Evolutionary conservation across 1,140 invertebrate genomes (phyloP), one percentile per base, ranked within the genome.

Genomic region (Thaumetopoea pityocampa): DNA sequence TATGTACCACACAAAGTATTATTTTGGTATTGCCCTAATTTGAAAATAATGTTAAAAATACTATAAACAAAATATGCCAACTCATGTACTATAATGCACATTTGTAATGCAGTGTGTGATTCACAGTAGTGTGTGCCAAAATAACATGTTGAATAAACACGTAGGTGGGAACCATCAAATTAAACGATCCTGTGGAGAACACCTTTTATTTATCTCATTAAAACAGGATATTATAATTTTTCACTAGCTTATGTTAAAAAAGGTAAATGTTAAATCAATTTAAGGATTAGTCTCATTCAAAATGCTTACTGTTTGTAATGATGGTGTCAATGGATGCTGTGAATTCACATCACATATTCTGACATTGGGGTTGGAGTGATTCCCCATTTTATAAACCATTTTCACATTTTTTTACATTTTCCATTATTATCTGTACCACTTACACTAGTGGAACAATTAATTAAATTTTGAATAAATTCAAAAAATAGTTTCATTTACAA

Each of bases 141-240:
- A 64, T 76, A 66, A 79, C 67, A 72, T 69, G 66, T 64, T 52
- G 52, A 50, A 65, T 54, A 22, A 36, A 34, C 33, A 42, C 24
- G 51, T 66, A 52, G 59, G 58, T 34, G 52, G 32, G 9, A 8
- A 57, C 32, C 51, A n/a, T n/a, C 50, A 28, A 66, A 68, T 38
- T 29, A 63, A 68, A 73, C 56, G 65, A 63, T 51, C 52, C 47
- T 55, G 68, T 49, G 51, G 67, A 71, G 73, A 82, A 80, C 65
- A 68, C 62, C 51, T 68, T 83, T 83, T 73, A 74, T 80, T 62
- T 61, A 59, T 74, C 67, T 76, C 71, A 71, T 71, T 80, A 77
- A 77, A 83, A 83, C 76, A 83, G 71, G 79, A 82, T 76, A 71
- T 80, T 79, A 80, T 76, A 80, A 77, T 82, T 82, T 78, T 64